Conservation (phyloP, 2,113 vertebrate species). For the Empidonax traillii region DNA sequence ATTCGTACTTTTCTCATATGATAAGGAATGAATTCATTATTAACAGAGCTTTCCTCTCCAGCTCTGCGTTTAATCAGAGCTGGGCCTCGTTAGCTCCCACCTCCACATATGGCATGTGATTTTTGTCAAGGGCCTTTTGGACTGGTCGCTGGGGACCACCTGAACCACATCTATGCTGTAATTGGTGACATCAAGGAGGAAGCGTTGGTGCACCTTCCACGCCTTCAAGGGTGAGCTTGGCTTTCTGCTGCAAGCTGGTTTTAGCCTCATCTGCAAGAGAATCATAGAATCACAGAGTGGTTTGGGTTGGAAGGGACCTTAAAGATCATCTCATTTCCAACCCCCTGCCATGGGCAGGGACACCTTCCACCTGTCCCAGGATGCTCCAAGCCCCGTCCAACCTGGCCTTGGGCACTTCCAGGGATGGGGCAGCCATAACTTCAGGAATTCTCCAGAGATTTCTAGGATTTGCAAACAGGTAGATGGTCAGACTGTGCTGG, state of each 20-base stretch:
- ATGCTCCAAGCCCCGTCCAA: neutral
- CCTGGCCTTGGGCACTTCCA: neutral
- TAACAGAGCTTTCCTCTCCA: neutral
- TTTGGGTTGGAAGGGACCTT: neutral
- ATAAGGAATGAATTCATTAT: neutral
- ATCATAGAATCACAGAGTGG: neutral
- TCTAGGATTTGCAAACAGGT: neutral
- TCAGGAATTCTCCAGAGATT: neutral
- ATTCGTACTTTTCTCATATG: constrained; percentile 15
- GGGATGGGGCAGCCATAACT: neutral
- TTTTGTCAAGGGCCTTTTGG: neutral
- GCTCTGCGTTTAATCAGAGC: neutral
- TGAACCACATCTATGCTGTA: neutral
- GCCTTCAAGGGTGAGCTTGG: neutral
- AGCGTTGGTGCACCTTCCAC: neutral
- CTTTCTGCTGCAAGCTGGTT: neutral
- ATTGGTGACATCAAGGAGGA: neutral
- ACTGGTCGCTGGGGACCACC: neutral
- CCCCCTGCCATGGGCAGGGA: neutral
- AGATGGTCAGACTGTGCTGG: neutral
- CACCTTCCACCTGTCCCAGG: neutral
- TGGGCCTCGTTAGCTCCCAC: neutral
- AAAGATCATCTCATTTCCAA: neutral
- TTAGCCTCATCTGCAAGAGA: neutral
- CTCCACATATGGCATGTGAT: neutral